These are phyloP conservation scores for Sphaerophoria rueppellii DNA, from an alignment of 2,888 invertebrate species.

Conservation along the genomic window DNA sequence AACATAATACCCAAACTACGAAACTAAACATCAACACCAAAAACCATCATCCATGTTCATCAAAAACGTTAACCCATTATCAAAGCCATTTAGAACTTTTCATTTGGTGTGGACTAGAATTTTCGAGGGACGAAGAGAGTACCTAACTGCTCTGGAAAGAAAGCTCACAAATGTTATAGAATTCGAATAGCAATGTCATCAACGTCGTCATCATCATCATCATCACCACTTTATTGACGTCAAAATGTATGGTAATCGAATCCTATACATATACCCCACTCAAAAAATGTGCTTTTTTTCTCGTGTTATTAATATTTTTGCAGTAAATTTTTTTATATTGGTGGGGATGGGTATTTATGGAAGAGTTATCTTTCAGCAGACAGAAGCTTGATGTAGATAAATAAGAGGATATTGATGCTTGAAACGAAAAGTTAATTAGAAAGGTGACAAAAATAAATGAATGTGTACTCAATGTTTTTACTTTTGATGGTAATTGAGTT, in stretches of 20 bases:
- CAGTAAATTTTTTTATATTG: not conserved
- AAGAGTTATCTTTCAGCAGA: not conserved
- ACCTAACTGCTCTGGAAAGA: not conserved
- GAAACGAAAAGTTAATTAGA: not conserved
- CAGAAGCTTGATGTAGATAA: not conserved
- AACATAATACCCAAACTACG: not conserved
- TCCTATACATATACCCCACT: slow-evolving; percentile 2
- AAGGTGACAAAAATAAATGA: not conserved
- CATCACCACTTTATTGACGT: slow-evolving; percentile 21
- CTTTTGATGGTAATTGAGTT: no score
- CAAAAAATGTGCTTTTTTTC: slow-evolving; percentile 12
- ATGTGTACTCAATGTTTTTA: not conserved
- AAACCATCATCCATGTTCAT: slow-evolving; percentile 32
- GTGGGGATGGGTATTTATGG: not conserved
- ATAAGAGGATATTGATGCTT: not conserved
- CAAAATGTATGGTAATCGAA: slow-evolving; percentile 50
- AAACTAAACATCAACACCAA: not conserved
- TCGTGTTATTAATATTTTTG: slow-evolving; percentile 1
- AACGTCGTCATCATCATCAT: slow-evolving; percentile 25
- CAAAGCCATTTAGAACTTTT: slow-evolving; percentile 57
- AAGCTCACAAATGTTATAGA: slow-evolving; percentile 54
- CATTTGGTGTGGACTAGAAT: not conserved
- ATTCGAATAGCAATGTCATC: slow-evolving; percentile 60
- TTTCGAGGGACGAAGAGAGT: not conserved
- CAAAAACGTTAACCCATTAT: slow-evolving; percentile 54